Conservation (phyloP, 2,113 vertebrate genomes). For the Callocephalon fimbriatum region DNA sequence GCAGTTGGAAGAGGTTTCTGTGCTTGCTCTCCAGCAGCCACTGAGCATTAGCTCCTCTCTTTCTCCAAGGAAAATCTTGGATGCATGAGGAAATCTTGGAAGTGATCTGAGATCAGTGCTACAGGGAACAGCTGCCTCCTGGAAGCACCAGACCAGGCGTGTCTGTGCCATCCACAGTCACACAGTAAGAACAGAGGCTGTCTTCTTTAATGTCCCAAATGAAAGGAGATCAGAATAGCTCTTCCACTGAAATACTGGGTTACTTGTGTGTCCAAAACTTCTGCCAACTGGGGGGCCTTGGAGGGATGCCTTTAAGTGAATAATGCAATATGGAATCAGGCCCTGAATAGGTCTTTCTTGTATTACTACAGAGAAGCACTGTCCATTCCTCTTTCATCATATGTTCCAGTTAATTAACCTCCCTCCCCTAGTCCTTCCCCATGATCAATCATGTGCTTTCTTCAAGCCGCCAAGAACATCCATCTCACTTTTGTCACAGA, state of each 20-base stretch:
- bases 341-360: neutral
- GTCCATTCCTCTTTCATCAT: neutral
- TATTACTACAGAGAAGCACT: neutral
- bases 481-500: slow-evolving; percentile 15
- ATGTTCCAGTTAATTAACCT: neutral
- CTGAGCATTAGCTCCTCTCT: neutral
- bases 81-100: neutral
- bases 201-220: neutral
- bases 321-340: neutral
- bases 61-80: neutral
- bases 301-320: neutral
- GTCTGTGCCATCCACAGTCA: neutral
- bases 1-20: neutral
- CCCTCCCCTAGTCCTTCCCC: neutral
- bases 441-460: neutral
- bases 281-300: neutral
- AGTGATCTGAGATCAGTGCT: neutral
- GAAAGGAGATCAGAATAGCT: neutral
- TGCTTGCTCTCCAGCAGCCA: neutral
- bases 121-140: neutral
- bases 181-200: neutral
- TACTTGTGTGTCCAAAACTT: neutral
- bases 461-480: neutral
- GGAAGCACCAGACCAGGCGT: neutral
- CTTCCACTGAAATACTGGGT: neutral